Evolutionary conservation across 2,888 invertebrate genomes (phyloP), one percentile per base, ranked within the genome.

Genomic region (Slavum lentiscoides): DNA sequence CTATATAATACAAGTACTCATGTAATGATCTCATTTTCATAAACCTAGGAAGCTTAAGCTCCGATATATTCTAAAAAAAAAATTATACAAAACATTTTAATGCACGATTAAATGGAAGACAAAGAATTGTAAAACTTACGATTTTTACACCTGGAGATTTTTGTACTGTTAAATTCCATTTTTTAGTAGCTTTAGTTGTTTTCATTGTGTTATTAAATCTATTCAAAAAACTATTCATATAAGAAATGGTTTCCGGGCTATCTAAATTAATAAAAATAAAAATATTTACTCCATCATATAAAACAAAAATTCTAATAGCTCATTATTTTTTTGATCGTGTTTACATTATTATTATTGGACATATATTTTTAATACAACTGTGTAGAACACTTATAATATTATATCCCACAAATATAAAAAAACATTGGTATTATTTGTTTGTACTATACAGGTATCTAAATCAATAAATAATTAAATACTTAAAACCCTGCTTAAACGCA

Each of bases 1-100:
- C 87, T n/a, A 93, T 85, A 85, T 93, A 92, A 86, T 89, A 92
- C 19, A 94, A 85, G 83, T 91, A 89, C 84, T 91, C 89, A 85
- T 94, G 94, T 62, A 93, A 85, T 4, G 89, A 86, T 82, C 90
- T 88, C 86, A 92, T 90, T 67, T 92, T 88, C 17, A 90, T 86
- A 85, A 92, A 91, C 6, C 80, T 72, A 8, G 80, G 80, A 39
- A 80, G 70, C 86, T 93, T 93, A 0, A 92, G 90, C 80, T 88
- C 86, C 83, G 88, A 88, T 11, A 89, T 90, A 84, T 89, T 88
- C 66, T 85, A 85, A 84, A 85, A 55, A 49, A 49, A 11, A 49
- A 87, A 8, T 88, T 88, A 9, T 83, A 84, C 84, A 85, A 86
- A 19, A 59, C 58, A 15, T 68, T 49, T 76, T 9, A 67, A 68